phyloP scores from a whole-genome alignment of 2,888 invertebrate species.

The Nemoura dubitans region DNA sequence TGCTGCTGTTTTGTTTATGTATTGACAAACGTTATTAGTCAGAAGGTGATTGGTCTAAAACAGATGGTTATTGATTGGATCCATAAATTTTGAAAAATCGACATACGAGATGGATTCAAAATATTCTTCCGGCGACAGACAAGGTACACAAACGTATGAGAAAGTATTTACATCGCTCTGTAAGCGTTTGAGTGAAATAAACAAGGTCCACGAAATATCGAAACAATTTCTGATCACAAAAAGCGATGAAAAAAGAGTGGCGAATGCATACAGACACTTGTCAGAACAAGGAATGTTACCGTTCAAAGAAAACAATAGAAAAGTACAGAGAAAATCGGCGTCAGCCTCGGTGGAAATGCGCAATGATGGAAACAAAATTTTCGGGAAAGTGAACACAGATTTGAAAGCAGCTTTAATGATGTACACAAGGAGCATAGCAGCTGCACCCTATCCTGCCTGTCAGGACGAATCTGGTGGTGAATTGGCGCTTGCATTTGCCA shows the following conservation, averaged over 20 bases:
- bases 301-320: background rate
- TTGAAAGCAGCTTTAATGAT: constrained; percentile 58
- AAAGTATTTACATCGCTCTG: constrained; percentile 15
- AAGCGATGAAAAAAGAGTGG: constrained; percentile 10
- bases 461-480: constrained; percentile 62
- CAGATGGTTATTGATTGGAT: background rate
- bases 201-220: constrained; percentile 29
- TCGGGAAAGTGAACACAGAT: background rate
- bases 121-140: background rate
- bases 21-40: no score
- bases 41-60: background rate
- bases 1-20: no score
- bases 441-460: constrained; percentile 62
- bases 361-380: constrained; percentile 21
- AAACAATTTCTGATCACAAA: constrained; percentile 7
- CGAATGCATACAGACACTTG: constrained; percentile 20
- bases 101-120: background rate
- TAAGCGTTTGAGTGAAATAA: background rate
- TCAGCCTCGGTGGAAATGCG: background rate
- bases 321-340: background rate
- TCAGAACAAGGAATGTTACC: background rate
- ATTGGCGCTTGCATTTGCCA: constrained; percentile 74
- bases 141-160: constrained; percentile 13
- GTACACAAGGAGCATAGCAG: constrained; percentile 72
- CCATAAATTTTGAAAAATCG: background rate